A percentile compares a stretch with the other conserved stretches of the same genome.
These are phyloP conservation scores for Macrosteles quadrilineatus DNA, from an alignment of 1,140 invertebrate species.

Conservation along the genomic window DNA sequence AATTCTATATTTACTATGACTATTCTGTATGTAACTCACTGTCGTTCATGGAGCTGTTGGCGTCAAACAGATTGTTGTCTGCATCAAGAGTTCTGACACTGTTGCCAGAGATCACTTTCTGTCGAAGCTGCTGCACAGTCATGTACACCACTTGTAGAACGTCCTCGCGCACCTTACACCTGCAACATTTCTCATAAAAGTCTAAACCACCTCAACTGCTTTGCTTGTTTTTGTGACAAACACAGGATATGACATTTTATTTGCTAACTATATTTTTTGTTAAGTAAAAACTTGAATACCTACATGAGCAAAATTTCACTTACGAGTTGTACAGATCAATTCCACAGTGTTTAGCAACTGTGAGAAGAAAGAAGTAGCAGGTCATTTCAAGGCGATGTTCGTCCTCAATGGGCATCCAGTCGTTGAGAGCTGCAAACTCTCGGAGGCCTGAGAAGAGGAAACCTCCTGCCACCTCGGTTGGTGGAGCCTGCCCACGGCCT, in stretches of 20 bases:
- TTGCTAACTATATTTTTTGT: too few species aligned
- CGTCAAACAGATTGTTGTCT: background rate
- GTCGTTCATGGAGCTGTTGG: background rate
- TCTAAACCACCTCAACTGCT: too few species aligned
- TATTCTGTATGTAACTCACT: background rate
- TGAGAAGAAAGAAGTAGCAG: background rate
- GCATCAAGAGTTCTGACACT: background rate
- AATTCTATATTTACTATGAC: too few species aligned
- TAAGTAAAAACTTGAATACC: too few species aligned
- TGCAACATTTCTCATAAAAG: too few species aligned
- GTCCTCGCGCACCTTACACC: background rate
- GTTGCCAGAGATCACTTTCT: background rate
- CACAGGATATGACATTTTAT: too few species aligned
- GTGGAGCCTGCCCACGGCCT: background rate
- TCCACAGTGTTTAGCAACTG: conserved; percentile 16
- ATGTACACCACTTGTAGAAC: background rate
- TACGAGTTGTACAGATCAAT: conserved; percentile 1
- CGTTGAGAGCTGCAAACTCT: conserved; percentile 7
- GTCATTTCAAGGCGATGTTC: conserved; percentile 4
- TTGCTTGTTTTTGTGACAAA: too few species aligned
- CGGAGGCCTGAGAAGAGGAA: background rate
- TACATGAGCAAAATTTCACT: too few species aligned
- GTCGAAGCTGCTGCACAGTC: conserved; percentile 2
- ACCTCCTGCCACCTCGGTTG: background rate
- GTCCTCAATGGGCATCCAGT: background rate